phyloP scores from a whole-genome alignment of 2,797 vertebrate genomes.

The Lacerta viridis region DNA sequence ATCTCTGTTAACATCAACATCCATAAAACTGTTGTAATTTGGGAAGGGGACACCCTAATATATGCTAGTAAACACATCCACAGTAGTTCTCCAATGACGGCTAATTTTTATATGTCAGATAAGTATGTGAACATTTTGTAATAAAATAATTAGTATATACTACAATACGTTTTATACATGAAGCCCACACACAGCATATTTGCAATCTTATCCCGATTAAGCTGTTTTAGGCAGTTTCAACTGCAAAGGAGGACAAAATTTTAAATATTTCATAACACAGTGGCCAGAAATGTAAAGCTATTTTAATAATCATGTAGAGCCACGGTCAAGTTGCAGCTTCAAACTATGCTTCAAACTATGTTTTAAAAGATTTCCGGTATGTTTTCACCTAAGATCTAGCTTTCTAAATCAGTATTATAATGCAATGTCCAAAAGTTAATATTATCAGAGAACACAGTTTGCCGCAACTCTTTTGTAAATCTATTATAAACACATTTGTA shows the following conservation, averaged over 20 bases:
- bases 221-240: neutral
- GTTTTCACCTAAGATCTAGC: constrained; percentile 13
- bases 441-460: neutral
- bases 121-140: constrained; percentile 4
- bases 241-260: neutral
- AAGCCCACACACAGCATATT: neutral
- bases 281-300: neutral
- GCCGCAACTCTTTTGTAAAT: constrained; percentile 1
- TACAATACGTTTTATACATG: constrained; percentile 11
- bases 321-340: constrained; percentile 5
- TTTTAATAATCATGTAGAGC: constrained; percentile 7
- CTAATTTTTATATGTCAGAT: neutral
- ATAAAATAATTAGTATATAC: constrained; percentile 20
- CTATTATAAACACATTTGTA: constrained; percentile 20
- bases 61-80: neutral
- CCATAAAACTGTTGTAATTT: constrained; percentile 1
- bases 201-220: neutral
- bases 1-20: constrained; percentile 17
- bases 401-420: constrained; percentile 5
- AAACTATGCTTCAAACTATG: constrained; percentile 12
- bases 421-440: constrained; percentile 19
- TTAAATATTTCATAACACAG: neutral
- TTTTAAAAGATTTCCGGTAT: constrained; percentile 6
- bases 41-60: neutral
- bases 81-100: neutral